Evolutionary conservation across 2,113 vertebrate genomes (phyloP).

Genomic region (Cynocephalus volans): DNA sequence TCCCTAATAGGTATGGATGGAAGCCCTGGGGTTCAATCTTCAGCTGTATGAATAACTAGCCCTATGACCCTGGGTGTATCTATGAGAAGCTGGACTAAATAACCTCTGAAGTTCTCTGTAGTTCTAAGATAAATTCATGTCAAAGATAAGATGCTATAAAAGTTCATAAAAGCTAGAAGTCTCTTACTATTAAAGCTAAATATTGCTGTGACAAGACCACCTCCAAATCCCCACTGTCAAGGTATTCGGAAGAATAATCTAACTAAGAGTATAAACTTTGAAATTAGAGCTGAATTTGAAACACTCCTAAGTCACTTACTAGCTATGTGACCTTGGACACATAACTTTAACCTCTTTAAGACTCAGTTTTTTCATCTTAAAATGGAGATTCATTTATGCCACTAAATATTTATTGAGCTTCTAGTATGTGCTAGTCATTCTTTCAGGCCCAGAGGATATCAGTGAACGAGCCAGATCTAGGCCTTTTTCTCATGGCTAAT

Average conservation of each 20-base stretch:
- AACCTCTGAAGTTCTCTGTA: neutral
- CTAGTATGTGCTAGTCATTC: neutral
- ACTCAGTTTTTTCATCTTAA: neutral
- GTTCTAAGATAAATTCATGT: constrained; percentile 39
- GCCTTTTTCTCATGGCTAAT: neutral
- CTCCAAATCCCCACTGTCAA: neutral
- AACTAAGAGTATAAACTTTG: neutral
- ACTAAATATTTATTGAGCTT: neutral
- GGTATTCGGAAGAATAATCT: neutral
- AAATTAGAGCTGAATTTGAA: neutral
- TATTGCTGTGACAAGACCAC: neutral
- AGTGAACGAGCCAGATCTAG: neutral
- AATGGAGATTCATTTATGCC: neutral
- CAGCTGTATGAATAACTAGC: neutral
- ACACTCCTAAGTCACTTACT: neutral
- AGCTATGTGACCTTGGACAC: neutral
- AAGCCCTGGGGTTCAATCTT: neutral
- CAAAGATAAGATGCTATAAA: neutral
- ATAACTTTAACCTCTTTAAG: neutral
- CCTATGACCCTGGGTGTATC: neutral
- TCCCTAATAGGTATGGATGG: neutral
- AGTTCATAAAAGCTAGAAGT: neutral
- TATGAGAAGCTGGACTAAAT: neutral
- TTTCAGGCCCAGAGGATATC: neutral
- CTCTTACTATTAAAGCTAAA: neutral